Evolutionary conservation across 2,888 invertebrate species (phyloP).

Genomic region (Asteroscopus sphinx): DNA sequence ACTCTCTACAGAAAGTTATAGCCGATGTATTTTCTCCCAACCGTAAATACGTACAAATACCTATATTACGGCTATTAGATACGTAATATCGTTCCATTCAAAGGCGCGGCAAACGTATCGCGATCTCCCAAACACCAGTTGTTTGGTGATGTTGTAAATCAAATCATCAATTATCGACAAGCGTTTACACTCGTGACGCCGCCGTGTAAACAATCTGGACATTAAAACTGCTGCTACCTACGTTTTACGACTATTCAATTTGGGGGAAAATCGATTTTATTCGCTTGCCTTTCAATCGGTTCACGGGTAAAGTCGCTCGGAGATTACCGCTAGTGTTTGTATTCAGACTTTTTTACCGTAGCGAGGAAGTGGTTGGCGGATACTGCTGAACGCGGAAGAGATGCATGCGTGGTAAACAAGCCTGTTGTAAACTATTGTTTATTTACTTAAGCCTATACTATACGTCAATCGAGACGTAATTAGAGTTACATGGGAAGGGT

Average conservation of each 20-base stretch:
- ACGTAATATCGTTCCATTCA: constrained; percentile 77
- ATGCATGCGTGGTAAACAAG: constrained; percentile 70
- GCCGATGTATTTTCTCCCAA: constrained; percentile 27
- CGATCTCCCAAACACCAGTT: constrained; percentile 87
- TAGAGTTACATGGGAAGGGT: constrained; percentile 38
- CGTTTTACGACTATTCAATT: constrained; percentile 87
- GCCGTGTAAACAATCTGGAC: constrained; percentile 88
- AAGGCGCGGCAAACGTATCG: constrained; percentile 75
- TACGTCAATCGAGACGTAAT: constrained; percentile 56
- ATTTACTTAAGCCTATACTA: constrained; percentile 60
- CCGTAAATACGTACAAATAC: constrained; percentile 45
- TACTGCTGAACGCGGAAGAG: constrained; percentile 73
- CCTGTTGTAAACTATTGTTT: constrained; percentile 66
- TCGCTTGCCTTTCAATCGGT: constrained; percentile 86
- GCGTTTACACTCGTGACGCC: constrained; percentile 89
- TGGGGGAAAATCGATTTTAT: constrained; percentile 90
- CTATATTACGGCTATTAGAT: constrained; percentile 65
- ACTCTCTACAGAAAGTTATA: constrained; percentile 10
- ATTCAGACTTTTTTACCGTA: constrained; percentile 72
- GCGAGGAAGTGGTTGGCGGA: constrained; percentile 85
- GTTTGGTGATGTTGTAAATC: constrained; percentile 89
- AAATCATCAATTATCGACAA: constrained; percentile 90
- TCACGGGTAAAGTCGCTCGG: constrained; percentile 81
- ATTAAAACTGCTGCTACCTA: constrained; percentile 86
- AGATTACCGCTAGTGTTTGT: constrained; percentile 63